These are phyloP conservation scores for Pseudocheirus occidentalis DNA, from an alignment of 2,797 vertebrate species.

Conservation along the genomic window DNA sequence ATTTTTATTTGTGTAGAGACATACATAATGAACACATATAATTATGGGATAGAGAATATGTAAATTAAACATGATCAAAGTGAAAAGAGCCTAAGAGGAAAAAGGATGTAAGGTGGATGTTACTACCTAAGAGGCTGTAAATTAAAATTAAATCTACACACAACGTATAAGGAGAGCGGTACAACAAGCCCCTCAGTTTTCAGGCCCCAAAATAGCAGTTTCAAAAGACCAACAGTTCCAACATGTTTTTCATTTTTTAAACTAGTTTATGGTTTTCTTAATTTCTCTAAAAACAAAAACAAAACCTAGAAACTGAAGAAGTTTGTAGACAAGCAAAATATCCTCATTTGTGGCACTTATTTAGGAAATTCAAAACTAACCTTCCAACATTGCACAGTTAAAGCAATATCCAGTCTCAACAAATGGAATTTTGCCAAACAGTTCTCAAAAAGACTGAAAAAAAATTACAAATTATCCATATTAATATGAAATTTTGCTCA, in stretches of 20 bases:
- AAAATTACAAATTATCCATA: background rate
- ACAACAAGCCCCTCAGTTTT: background rate
- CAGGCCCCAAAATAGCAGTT: background rate
- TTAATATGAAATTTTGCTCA: background rate
- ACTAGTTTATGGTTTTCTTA: no score
- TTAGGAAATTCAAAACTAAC: background rate
- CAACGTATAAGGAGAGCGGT: background rate
- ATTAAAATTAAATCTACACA: background rate
- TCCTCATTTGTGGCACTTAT: background rate
- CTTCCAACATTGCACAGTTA: background rate
- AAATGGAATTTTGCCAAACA: background rate
- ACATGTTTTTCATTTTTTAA: background rate
- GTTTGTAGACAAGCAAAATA: background rate
- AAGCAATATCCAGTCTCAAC: background rate
- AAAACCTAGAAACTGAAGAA: background rate
- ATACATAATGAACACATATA: background rate
- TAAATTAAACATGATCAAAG: background rate
- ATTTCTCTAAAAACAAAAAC: background rate
- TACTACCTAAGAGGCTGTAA: background rate
- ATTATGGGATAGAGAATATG: background rate
- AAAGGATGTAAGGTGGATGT: background rate
- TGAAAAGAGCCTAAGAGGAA: background rate
- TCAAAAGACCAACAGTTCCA: background rate
- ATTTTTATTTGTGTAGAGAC: background rate
- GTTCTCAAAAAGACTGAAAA: background rate